Evolutionary conservation across 2,113 vertebrate species (phyloP).

Genomic region (Atlantisia rogersi): DNA sequence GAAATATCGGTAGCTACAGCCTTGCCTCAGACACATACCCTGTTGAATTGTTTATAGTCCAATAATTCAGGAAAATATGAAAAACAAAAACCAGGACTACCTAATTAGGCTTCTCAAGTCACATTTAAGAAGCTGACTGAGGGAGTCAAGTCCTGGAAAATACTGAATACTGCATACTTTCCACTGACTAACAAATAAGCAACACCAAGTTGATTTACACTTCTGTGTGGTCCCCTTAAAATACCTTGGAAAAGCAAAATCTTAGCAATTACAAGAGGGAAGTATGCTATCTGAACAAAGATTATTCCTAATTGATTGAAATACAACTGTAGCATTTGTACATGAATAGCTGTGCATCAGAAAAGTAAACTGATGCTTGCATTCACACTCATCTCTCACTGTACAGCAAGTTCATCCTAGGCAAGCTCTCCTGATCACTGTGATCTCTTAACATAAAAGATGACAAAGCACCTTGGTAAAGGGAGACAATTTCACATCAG

Average conservation of each 20-base stretch:
- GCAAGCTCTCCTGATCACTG: neutral
- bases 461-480: neutral
- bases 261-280: neutral
- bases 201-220: neutral
- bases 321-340: neutral
- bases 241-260: neutral
- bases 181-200: neutral
- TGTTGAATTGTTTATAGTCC: neutral
- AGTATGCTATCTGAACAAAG: neutral
- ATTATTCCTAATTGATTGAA: neutral
- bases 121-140: neutral
- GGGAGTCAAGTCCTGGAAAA: neutral
- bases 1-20: neutral
- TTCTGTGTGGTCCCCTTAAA: neutral
- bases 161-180: neutral
- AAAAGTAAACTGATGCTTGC: neutral
- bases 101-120: neutral
- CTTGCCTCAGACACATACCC: neutral
- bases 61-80: neutral
- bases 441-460: neutral
- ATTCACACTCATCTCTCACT: neutral
- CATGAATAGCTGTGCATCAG: neutral
- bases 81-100: neutral
- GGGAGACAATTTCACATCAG: neutral
- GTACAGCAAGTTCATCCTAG: neutral